These are phyloP conservation scores for Oncopeltus fasciatus DNA, from an alignment of 1,140 invertebrate genomes.

Conservation along the genomic window DNA sequence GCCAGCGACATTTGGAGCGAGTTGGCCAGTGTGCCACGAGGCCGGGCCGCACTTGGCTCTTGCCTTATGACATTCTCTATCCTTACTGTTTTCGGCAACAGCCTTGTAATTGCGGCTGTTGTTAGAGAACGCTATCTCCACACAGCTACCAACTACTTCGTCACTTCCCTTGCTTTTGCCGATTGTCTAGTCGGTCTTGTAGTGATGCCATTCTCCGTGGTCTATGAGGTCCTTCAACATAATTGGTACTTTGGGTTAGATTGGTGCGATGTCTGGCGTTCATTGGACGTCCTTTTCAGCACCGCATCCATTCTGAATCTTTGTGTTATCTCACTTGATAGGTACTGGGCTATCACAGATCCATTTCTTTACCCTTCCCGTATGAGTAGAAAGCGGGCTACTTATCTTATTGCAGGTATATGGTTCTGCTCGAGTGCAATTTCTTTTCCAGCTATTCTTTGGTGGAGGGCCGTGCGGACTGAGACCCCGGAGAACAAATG, in stretches of 20 bases:
- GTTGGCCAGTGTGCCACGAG: constrained; percentile 28
- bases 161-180: constrained; percentile 58
- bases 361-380: constrained; percentile 88
- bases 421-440: constrained; percentile 88
- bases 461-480: constrained; percentile 72
- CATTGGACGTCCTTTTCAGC: constrained; percentile 87
- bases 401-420: constrained; percentile 67
- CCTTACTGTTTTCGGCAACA: constrained; percentile 52
- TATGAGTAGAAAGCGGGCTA: constrained; percentile 71
- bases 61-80: constrained; percentile 43
- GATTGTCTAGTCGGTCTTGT: constrained; percentile 58
- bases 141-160: constrained; percentile 62
- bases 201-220: constrained; percentile 63
- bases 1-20: constrained; percentile 14
- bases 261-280: constrained; percentile 93
- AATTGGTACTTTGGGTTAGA: constrained; percentile 74
- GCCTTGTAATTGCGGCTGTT: constrained; percentile 54
- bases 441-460: constrained; percentile 89
- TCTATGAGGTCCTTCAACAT: constrained; percentile 73
- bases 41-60: constrained; percentile 34
- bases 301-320: constrained; percentile 92
- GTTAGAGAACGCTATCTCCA: constrained; percentile 51
- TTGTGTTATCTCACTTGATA: constrained; percentile 93
- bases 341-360: constrained; percentile 96
- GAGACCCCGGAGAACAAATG: constrained; percentile 66